Conservation (phyloP, 35 echinoderm and acorn worm genomes). For the Stichopus chloronotus region DNA sequence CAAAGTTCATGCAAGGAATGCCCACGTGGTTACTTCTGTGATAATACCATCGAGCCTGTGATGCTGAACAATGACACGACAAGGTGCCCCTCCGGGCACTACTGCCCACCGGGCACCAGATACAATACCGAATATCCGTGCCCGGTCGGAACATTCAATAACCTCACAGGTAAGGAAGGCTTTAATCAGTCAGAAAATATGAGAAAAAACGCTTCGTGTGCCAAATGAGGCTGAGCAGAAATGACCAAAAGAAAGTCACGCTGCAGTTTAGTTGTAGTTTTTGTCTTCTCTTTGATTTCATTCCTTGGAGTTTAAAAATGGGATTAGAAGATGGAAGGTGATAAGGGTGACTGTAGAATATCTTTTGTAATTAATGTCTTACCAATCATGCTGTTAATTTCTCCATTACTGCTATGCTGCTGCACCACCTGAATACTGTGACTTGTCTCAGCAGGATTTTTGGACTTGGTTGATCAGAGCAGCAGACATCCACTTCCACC, state of each 20-base stretch:
- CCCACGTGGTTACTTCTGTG: slow-evolving; percentile 94
- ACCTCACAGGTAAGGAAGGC: neutral
- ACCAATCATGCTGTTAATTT: no score
- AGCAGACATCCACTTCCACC: no score
- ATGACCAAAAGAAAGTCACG: neutral
- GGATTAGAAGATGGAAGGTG: no score
- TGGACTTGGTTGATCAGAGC: no score
- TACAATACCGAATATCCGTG: slow-evolving; percentile 85
- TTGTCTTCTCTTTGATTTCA: neutral
- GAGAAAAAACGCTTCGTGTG: neutral
- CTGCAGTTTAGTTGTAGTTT: neutral
- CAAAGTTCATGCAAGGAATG: slow-evolving; percentile 88
- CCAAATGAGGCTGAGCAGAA: neutral
- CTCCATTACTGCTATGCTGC: no score
- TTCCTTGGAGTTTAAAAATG: no score
- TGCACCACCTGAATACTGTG: no score
- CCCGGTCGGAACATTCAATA: slow-evolving; percentile 79
- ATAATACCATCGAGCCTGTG: slow-evolving; percentile 88
- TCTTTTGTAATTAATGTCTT: no score
- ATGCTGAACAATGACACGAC: slow-evolving; percentile 86
- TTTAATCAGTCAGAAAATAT: neutral
- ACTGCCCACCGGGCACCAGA: slow-evolving; percentile 82
- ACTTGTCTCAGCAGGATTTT: no score
- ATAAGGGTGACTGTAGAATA: no score
- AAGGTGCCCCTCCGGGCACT: slow-evolving; percentile 81